These are phyloP conservation scores for Aplodontia rufa DNA, from an alignment of 2,113 vertebrate genomes.

Conservation along the genomic window DNA sequence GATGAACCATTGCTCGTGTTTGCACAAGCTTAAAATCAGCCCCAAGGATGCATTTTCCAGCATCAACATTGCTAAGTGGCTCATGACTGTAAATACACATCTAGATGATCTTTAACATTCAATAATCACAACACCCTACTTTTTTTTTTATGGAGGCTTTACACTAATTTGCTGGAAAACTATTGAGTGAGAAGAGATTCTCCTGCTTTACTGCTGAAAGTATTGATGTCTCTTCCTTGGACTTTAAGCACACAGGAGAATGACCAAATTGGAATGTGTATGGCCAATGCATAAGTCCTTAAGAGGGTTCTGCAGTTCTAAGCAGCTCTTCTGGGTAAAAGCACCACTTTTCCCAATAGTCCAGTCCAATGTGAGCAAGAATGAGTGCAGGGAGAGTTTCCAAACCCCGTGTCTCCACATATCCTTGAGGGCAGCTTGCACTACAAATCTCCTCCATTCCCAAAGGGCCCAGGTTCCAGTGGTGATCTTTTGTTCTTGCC, in stretches of 20 bases:
- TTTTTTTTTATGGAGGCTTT: neutral
- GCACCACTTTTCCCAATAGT: neutral
- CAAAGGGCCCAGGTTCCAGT: neutral
- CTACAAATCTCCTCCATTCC: neutral
- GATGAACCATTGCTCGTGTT: too few relatives aligned
- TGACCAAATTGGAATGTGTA: rapidly evolving
- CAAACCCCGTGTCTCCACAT: neutral
- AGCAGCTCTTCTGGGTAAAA: neutral
- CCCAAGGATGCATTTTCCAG: too few relatives aligned
- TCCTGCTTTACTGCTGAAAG: neutral
- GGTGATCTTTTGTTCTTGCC: neutral
- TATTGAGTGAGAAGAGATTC: neutral
- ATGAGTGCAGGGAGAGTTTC: neutral
- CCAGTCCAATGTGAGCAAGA: neutral
- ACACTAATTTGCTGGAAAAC: neutral
- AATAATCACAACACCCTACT: rapidly evolving
- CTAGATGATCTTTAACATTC: neutral
- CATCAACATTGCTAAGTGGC: neutral
- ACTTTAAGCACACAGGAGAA: neutral
- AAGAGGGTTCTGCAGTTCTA: neutral
- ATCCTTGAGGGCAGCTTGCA: rapidly evolving
- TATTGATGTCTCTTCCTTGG: neutral
- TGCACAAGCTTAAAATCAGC: neutral
- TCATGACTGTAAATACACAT: rapidly evolving
- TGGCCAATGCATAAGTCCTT: neutral